These are phyloP conservation scores for Ceraclea dissimilis DNA, from an alignment of 2,888 invertebrate genomes.

Conservation along the genomic window DNA sequence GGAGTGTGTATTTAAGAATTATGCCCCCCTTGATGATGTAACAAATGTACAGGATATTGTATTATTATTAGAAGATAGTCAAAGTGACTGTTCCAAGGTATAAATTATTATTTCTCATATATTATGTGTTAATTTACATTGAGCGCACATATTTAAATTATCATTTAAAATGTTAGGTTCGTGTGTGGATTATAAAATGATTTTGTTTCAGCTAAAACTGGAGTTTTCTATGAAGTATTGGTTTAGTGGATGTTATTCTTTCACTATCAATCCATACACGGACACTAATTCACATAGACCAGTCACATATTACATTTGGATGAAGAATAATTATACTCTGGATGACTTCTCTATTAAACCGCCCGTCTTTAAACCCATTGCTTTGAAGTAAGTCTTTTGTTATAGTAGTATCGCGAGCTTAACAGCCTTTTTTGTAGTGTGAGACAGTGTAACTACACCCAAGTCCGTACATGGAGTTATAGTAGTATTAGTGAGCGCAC, in stretches of 20 bases:
- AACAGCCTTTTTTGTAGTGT: no score
- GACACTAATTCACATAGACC: slow-evolving; percentile 6
- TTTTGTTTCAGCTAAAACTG: slow-evolving; percentile 10
- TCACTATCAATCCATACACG: slow-evolving; percentile 4
- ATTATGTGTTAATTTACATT: no score
- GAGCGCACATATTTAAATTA: no score
- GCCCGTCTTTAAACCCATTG: slow-evolving; percentile 4
- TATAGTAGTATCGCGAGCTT: no score
- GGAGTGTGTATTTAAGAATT: slow-evolving; percentile 1
- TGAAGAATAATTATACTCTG: slow-evolving; percentile 10
- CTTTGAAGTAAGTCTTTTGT: slow-evolving; percentile 13
- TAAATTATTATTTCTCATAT: no score
- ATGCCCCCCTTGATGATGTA: no score
- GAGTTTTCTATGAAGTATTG: slow-evolving; percentile 10
- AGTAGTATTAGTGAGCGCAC: no score
- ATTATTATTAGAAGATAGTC: slow-evolving; percentile 1
- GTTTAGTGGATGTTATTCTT: slow-evolving; percentile 12
- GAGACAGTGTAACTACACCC: no score
- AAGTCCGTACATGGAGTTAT: no score
- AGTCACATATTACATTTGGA: slow-evolving; percentile 6
- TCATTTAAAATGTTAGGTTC: no score
- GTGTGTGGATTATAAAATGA: background rate
- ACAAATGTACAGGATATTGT: slow-evolving; percentile 1
- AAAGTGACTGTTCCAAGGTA: slow-evolving; percentile 11
- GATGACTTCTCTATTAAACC: slow-evolving; percentile 3